Percentiles rank a stretch among this genome's conserved stretches.
Evolutionary conservation across 2,797 vertebrate genomes (phyloP).

Genomic region (Arremon brunneinucha): DNA sequence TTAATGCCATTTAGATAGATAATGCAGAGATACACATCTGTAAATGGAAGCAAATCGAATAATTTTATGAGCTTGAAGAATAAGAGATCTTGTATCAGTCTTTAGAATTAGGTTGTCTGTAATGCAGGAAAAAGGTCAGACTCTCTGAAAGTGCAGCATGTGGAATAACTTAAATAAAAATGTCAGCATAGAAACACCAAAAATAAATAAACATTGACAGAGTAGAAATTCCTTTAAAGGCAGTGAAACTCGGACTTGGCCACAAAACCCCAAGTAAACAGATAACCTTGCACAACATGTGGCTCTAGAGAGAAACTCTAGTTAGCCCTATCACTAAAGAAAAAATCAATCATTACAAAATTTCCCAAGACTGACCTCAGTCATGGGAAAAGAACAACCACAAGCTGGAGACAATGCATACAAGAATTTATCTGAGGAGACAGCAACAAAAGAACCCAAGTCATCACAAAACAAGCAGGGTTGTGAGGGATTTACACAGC

Average conservation of each 20-base stretch:
- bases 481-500: accelerated
- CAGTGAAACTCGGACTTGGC: background rate
- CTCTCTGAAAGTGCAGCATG: background rate
- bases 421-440: background rate
- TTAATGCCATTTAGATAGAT: background rate
- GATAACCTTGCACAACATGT: background rate
- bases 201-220: background rate
- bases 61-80: background rate
- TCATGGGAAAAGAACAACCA: background rate
- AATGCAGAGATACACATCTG: background rate
- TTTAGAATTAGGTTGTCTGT: background rate
- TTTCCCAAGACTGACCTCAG: background rate
- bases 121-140: background rate
- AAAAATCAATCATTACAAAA: background rate
- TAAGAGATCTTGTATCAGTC: background rate
- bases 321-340: background rate
- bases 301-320: background rate
- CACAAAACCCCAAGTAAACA: background rate
- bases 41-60: background rate
- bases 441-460: background rate
- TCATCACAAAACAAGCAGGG: background rate
- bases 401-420: background rate
- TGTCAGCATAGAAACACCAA: background rate
- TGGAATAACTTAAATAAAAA: background rate
- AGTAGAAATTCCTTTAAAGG: background rate